A percentile compares a stretch with the other conserved stretches of the same genome.
Evolutionary conservation across 2,888 invertebrate species (phyloP).

Genomic region (Athetis lepigone): DNA sequence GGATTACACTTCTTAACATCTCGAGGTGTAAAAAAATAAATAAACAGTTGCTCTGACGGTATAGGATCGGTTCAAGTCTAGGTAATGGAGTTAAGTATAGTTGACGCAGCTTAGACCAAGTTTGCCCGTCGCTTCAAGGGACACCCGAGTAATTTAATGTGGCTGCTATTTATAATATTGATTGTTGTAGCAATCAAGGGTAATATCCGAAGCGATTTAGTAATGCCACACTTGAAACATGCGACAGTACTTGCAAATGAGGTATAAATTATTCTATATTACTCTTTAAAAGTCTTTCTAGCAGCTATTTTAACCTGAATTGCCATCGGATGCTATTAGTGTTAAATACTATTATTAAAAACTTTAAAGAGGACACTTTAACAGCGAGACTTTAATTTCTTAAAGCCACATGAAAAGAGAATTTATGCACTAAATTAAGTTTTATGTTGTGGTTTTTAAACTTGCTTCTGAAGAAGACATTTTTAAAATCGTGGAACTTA

Average conservation of each 20-base stretch:
- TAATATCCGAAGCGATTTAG: constrained; percentile 59
- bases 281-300: constrained; percentile 25
- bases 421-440: constrained; percentile 50
- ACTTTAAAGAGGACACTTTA: constrained; percentile 48
- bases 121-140: constrained; percentile 62
- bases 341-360: constrained; percentile 50
- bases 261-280: constrained; percentile 20
- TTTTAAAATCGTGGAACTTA: constrained; percentile 59
- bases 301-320: constrained; percentile 29
- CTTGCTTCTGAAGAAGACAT: constrained; percentile 36
- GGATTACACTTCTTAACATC: constrained; percentile 74
- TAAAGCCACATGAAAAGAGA: constrained; percentile 45
- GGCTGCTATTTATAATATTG: constrained; percentile 61
- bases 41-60: constrained; percentile 65
- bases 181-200: constrained; percentile 60
- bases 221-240: constrained; percentile 48
- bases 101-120: constrained; percentile 50
- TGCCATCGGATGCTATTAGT: constrained; percentile 31
- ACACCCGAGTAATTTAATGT: constrained; percentile 65
- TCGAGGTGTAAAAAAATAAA: constrained; percentile 62
- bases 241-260: constrained; percentile 25
- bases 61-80: constrained; percentile 58
- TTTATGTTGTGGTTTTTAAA: constrained; percentile 48
- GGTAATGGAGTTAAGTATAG: constrained; percentile 67
- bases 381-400: constrained; percentile 47